phyloP scores from a whole-genome alignment of 2,888 invertebrate genomes.

The Brenthis hecate region DNA sequence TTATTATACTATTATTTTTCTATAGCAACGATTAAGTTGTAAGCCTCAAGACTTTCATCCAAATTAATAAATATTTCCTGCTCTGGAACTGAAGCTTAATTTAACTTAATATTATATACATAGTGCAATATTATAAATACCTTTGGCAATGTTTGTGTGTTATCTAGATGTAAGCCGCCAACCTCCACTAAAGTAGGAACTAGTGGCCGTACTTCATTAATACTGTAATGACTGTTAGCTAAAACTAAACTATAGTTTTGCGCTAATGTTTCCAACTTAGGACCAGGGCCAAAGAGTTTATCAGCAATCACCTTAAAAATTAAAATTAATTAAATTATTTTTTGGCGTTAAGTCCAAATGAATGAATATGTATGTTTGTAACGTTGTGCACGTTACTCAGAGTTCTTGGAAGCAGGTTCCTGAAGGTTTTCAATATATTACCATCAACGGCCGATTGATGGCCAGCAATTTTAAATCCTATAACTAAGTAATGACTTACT shows the following conservation, averaged over 20 bases:
- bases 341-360: neutral
- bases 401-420: too few species aligned
- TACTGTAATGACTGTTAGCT: slow-evolving; percentile 81
- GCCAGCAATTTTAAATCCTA: too few species aligned
- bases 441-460: too few species aligned
- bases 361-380: neutral
- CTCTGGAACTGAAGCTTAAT: too few species aligned
- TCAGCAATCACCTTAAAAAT: slow-evolving; percentile 68
- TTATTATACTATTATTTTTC: too few species aligned
- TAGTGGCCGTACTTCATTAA: slow-evolving; percentile 79
- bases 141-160: slow-evolving; percentile 65
- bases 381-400: too few species aligned
- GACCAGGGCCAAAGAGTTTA: slow-evolving; percentile 75
- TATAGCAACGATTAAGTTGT: neutral
- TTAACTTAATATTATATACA: neutral
- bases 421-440: too few species aligned
- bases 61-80: too few species aligned
- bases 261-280: slow-evolving; percentile 68
- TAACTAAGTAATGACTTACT: too few species aligned
- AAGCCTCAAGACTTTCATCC: neutral
- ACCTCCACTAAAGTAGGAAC: slow-evolving; percentile 81
- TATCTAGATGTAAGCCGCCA: slow-evolving; percentile 80
- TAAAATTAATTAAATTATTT: neutral
- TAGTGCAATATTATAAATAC: slow-evolving; percentile 52
- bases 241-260: slow-evolving; percentile 79